Base-by-base conservation (phyloP, 2,888 invertebrate genomes). In the Aethes cnicana region DNA sequence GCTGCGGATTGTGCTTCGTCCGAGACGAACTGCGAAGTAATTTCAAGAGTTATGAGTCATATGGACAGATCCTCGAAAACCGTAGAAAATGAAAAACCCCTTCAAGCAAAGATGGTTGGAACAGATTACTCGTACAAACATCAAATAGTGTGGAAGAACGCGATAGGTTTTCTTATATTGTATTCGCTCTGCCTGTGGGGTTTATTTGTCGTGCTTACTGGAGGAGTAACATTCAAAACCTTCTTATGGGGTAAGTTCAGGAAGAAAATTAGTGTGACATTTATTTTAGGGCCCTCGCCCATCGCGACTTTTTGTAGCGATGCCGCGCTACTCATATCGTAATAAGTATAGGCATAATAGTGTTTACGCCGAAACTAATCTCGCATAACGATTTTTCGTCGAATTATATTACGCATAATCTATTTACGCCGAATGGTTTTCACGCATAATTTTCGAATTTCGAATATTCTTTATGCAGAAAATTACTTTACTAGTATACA, bases 101-200 rank as follows among this genome's bases (percentile, higher is more conserved):
- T 58, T 26, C 35, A 61, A 41, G 56, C 58, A 4, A 79, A 69
- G 59, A 53, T 55, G 14, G 74, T 81, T 25, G 80, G 78, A 41
- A 81, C 81, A 0, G 82, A 82, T 64, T 74, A 68, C 48, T 62
- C 68, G 0, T 80, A 72, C 48, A 77, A 70, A 82, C 81, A 91
- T 89, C 56, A 90, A 69, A 84, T 93, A 8, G 93, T 93, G 2
- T 93, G 93, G 93, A 82, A 76, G 57, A 93, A 93, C 69, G 91
- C 84, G 0, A 84, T 93, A 11, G 92, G 91, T 21, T 93, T 93
- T 67, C 54, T 92, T 1, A 49, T 88, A 1, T 64, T 92, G 9
- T 92, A 92, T 68, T 11, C 90, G 0, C 62, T 77, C 1, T 91
- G 83, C 1, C 4, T 90, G 3, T 86, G 84, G 70, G 91, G 91